Evolutionary conservation across 2,113 vertebrate genomes (phyloP).

Genomic region (Pollachius pollachius): DNA sequence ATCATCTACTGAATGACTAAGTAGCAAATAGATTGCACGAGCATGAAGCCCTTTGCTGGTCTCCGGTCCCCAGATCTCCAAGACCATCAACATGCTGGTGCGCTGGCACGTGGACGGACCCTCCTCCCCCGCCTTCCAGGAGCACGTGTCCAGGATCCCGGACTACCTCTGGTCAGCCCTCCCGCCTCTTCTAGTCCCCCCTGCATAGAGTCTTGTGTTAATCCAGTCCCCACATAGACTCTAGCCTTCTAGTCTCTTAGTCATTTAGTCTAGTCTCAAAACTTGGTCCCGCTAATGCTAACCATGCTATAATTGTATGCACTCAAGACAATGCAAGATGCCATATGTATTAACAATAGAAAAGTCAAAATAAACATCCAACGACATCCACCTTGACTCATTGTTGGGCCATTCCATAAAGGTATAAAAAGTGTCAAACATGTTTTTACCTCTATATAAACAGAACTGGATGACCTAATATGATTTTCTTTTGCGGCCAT

Average conservation of each 20-base stretch:
- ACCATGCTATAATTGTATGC: no score
- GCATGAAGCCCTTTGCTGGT: background rate
- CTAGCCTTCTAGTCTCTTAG: no score
- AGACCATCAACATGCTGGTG: constrained; percentile 94
- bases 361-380: background rate
- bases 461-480: background rate
- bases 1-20: background rate
- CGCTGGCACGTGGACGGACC: constrained; percentile 87
- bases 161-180: constrained; percentile 91
- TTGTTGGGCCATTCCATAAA: background rate
- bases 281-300: no score
- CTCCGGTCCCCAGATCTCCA: constrained; percentile 82
- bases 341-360: no score
- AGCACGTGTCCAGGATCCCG: constrained; percentile 87
- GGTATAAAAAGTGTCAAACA: background rate
- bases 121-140: constrained; percentile 78
- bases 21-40: background rate
- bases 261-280: no score
- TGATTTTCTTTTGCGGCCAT: background rate
- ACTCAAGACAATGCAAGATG: no score
- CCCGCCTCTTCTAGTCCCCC: background rate
- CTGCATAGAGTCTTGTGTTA: background rate
- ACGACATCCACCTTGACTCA: background rate
- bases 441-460: background rate
- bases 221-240: no score